phyloP scores from a whole-genome alignment of 2,888 invertebrate species.

The Drosophila birchii region DNA sequence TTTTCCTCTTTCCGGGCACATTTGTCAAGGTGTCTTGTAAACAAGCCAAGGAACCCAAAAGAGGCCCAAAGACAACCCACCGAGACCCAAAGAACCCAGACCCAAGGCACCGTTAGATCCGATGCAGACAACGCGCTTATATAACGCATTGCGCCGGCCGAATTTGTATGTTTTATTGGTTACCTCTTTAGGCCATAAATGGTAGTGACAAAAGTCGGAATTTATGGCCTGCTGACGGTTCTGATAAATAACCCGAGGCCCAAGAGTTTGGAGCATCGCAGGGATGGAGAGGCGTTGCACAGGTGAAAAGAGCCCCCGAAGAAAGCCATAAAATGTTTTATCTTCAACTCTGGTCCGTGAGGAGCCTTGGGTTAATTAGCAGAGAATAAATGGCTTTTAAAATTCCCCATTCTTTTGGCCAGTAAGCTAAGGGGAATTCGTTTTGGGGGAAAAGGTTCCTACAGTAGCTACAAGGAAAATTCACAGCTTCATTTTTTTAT shows the following conservation, averaged over 20 bases:
- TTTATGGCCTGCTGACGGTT: constrained; percentile 59
- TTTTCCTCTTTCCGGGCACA: constrained; percentile 69
- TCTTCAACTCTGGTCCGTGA: constrained; percentile 16
- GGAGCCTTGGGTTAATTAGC: constrained; percentile 39
- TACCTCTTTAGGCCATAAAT: constrained; percentile 55
- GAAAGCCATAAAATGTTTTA: constrained; percentile 39
- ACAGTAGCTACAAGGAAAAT: constrained; percentile 16
- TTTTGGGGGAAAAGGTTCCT: constrained; percentile 8
- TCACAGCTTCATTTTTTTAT: constrained; percentile 1
- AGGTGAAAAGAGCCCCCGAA: constrained; percentile 27
- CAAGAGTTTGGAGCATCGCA: constrained; percentile 1
- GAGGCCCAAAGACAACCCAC: constrained; percentile 6
- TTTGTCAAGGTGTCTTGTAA: constrained; percentile 74
- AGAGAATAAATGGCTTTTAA: constrained; percentile 39
- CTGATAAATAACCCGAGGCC: constrained; percentile 65
- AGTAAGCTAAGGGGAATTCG: not conserved
- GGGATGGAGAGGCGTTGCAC: not conserved
- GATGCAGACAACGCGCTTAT: constrained; percentile 38
- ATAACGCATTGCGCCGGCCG: constrained; percentile 45
- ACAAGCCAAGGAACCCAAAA: constrained; percentile 46
- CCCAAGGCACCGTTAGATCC: constrained; percentile 64
- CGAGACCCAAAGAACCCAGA: constrained; percentile 26
- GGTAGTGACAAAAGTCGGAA: constrained; percentile 55
- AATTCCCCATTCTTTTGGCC: constrained; percentile 15
- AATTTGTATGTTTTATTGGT: constrained; percentile 69